phyloP scores from a whole-genome alignment of 2,113 vertebrate genomes.

The Apistogramma diplotaenia region DNA sequence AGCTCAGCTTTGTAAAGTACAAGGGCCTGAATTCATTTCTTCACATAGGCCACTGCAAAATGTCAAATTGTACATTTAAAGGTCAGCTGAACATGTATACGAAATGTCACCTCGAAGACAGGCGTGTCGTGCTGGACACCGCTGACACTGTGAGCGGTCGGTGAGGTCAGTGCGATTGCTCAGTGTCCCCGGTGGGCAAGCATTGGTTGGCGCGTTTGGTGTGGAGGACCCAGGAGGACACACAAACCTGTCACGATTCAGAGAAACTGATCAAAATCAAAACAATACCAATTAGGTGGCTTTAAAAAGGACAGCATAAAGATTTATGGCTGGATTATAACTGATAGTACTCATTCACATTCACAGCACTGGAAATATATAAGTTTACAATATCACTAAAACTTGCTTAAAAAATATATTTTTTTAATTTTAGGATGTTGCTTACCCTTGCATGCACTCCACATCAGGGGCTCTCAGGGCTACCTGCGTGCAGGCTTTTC shows the following conservation, averaged over 20 bases:
- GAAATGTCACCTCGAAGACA: constrained; percentile 79
- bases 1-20: not conserved
- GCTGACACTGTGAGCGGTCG: constrained; percentile 84
- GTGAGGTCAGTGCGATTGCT: constrained; percentile 78
- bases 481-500: constrained; percentile 83
- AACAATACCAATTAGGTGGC: not conserved
- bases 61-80: not conserved
- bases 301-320: not conserved
- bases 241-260: constrained; percentile 71
- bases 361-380: not conserved
- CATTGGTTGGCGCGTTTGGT: constrained; percentile 74
- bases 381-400: not conserved
- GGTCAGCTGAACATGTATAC: not conserved
- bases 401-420: not conserved
- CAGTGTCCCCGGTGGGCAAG: constrained; percentile 82
- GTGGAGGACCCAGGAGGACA: constrained; percentile 83
- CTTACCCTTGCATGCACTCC: constrained; percentile 81
- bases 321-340: not conserved
- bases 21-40: not conserved
- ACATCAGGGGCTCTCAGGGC: constrained; percentile 80
- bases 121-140: constrained; percentile 79
- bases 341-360: not conserved
- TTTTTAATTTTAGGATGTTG: not conserved
- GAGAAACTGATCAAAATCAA: not conserved
- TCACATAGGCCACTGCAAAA: not conserved